Conservation (phyloP, 2,888 invertebrate genomes). For the Lampropteryx suffumata region DNA sequence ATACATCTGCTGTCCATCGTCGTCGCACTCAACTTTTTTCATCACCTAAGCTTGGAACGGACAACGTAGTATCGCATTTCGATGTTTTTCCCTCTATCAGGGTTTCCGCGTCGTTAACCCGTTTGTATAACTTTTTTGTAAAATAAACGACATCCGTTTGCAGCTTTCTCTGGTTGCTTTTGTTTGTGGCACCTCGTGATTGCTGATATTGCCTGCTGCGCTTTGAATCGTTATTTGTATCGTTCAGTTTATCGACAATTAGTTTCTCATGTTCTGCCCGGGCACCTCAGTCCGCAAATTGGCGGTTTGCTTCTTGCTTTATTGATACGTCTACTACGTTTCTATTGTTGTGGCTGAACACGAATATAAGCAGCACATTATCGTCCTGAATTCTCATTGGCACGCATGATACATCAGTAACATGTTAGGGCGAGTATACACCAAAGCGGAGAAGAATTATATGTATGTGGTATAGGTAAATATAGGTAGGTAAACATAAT, state of each 20-base stretch:
- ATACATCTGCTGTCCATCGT: neutral
- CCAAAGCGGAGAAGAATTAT: too few species aligned
- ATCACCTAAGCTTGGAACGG: slow-evolving; percentile 31
- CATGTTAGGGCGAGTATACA: too few species aligned
- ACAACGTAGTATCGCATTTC: slow-evolving; percentile 41
- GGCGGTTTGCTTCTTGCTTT: slow-evolving; percentile 31
- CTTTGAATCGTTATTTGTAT: slow-evolving; percentile 32
- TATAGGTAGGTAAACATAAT: too few species aligned
- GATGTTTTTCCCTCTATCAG: slow-evolving; percentile 45
- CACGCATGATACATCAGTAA: too few species aligned
- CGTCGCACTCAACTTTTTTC: slow-evolving; percentile 16
- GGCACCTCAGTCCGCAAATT: slow-evolving; percentile 29
- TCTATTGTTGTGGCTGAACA: slow-evolving; percentile 9
- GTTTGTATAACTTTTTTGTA: slow-evolving; percentile 44
- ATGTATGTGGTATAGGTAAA: too few species aligned
- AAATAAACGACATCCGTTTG: slow-evolving; percentile 51
- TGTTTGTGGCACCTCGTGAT: slow-evolving; percentile 50
- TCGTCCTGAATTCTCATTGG: too few species aligned
- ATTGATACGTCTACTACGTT: slow-evolving; percentile 18
- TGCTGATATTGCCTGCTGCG: slow-evolving; percentile 45
- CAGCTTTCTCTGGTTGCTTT: slow-evolving; percentile 47
- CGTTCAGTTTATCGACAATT: slow-evolving; percentile 32
- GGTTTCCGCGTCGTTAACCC: slow-evolving; percentile 47
- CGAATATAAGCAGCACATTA: neutral
- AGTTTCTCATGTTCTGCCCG: slow-evolving; percentile 24